Percentiles rank a stretch among this genome's conserved stretches.
Conservation (phyloP, 2,113 vertebrate genomes). For the Nannospalax galili region DNA sequence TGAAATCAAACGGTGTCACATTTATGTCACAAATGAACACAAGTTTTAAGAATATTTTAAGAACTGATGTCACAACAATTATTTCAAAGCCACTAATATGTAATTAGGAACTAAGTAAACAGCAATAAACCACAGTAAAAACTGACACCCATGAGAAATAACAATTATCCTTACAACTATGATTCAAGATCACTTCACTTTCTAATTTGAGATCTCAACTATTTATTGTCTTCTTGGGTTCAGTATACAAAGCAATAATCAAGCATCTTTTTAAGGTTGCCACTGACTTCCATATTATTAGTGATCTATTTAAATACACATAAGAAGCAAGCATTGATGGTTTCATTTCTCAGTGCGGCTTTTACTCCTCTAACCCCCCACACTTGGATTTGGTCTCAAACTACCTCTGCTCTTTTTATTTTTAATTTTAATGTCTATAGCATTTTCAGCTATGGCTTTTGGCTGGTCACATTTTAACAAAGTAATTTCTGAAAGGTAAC, state of each 20-base stretch:
- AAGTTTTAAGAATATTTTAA: slow-evolving; percentile 14
- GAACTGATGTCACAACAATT: slow-evolving; percentile 44
- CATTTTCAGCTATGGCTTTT: slow-evolving; percentile 15
- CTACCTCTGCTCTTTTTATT: background rate
- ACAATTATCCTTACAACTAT: background rate
- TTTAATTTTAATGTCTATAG: background rate
- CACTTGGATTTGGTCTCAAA: background rate
- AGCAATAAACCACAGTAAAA: slow-evolving; percentile 5
- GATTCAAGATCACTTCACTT: background rate
- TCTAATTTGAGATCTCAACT: slow-evolving; percentile 40
- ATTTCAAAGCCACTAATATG: background rate
- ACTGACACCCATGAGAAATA: background rate
- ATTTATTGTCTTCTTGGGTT: background rate
- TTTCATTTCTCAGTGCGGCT: background rate
- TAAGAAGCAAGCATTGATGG: background rate
- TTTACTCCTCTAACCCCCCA: background rate
- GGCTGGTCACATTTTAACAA: slow-evolving; percentile 34
- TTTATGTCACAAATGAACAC: background rate
- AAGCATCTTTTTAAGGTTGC: background rate
- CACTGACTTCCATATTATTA: background rate
- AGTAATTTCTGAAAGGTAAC: background rate
- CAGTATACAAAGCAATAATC: background rate
- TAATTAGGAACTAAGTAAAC: background rate
- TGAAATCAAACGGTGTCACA: slow-evolving; percentile 72
- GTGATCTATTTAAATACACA: background rate